Conservation (phyloP, 2,113 vertebrate species). For the Pelusios castaneus region DNA sequence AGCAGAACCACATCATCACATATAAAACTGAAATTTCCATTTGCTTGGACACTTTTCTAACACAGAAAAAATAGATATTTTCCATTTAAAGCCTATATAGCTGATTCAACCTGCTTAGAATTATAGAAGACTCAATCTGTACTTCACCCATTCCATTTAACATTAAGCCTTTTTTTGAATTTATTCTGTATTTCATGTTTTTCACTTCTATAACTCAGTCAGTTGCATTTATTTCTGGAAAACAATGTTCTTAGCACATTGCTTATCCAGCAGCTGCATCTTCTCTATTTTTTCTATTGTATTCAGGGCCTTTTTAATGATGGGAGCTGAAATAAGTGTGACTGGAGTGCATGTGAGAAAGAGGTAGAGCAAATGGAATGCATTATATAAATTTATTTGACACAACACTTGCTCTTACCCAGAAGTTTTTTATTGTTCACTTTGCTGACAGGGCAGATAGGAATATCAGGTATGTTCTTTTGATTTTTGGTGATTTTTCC, state of each 20-base stretch:
- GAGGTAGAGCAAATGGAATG: not conserved
- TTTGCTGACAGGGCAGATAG: not conserved
- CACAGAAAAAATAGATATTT: accelerated
- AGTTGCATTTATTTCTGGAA: not conserved
- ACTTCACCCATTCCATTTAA: not conserved
- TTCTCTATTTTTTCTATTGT: not conserved
- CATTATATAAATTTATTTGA: not conserved
- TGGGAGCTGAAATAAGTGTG: not conserved
- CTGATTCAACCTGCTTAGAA: not conserved
- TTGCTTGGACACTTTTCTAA: not conserved
- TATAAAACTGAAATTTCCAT: not conserved
- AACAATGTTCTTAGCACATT: not conserved
- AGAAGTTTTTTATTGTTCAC: not conserved
- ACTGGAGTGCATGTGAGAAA: not conserved
- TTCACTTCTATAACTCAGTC: not conserved
- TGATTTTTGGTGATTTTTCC: not conserved
- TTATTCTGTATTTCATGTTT: not conserved
- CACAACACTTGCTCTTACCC: not conserved
- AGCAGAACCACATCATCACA: not conserved
- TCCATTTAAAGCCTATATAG: not conserved
- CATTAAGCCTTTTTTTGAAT: not conserved
- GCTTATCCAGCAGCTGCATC: not conserved
- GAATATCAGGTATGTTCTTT: not conserved
- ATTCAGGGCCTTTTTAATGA: not conserved
- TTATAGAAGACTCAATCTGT: not conserved